phyloP scores from a whole-genome alignment of 2,888 invertebrate species.

The Diadegma fenestrale region DNA sequence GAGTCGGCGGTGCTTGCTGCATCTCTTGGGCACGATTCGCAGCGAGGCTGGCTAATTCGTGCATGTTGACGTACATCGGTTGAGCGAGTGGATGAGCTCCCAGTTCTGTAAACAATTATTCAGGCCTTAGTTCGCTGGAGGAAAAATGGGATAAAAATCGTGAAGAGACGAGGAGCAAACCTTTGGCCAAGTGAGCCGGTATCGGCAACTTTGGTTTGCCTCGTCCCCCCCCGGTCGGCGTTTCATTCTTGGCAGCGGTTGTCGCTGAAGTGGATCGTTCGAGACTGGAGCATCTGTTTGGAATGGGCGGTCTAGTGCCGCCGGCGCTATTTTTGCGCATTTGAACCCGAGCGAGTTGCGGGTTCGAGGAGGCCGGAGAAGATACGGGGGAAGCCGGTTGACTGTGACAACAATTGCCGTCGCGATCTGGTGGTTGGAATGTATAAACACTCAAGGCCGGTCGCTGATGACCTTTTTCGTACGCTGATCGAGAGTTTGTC shows the following conservation, averaged over 20 bases:
- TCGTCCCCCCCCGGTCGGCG: slow-evolving; percentile 79
- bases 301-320: slow-evolving; percentile 81
- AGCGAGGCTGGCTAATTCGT: slow-evolving; percentile 93
- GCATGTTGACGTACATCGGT: slow-evolving; percentile 96
- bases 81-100: slow-evolving; percentile 81
- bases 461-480: slow-evolving; percentile 94
- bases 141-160: not conserved
- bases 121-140: not conserved
- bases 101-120: slow-evolving; percentile 74
- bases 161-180: slow-evolving; percentile 67
- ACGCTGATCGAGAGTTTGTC: slow-evolving; percentile 87
- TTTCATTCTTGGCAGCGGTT: slow-evolving; percentile 85
- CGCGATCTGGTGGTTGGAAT: slow-evolving; percentile 91
- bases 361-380: slow-evolving; percentile 80
- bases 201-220: slow-evolving; percentile 85
- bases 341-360: slow-evolving; percentile 79
- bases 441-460: slow-evolving; percentile 95
- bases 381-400: slow-evolving; percentile 85
- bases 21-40: slow-evolving; percentile 90
- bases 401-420: slow-evolving; percentile 82
- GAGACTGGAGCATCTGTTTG: slow-evolving; percentile 90
- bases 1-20: slow-evolving; percentile 87
- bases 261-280: slow-evolving; percentile 89
- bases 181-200: slow-evolving; percentile 92
- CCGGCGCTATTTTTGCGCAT: slow-evolving; percentile 81